phyloP scores from a whole-genome alignment of 2,113 vertebrate genomes.

The Oryzias javanicus region DNA sequence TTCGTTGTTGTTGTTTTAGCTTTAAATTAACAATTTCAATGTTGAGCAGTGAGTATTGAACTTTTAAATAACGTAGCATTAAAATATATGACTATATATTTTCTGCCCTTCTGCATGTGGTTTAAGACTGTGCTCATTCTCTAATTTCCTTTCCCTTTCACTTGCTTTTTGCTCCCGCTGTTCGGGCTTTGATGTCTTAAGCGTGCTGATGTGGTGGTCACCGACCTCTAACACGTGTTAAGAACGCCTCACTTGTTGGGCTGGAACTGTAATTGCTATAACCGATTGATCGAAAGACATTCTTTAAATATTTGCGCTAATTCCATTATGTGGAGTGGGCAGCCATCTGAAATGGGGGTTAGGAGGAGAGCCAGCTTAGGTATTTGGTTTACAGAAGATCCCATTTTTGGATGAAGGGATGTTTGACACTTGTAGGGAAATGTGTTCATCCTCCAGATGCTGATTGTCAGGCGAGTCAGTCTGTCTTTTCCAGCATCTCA shows the following conservation, averaged over 20 bases:
- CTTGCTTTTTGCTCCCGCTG: constrained; percentile 6
- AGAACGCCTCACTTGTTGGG: constrained; percentile 32
- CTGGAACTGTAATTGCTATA: constrained; percentile 57
- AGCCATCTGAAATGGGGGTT: constrained; percentile 51
- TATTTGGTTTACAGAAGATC: constrained; percentile 18
- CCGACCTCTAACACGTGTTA: constrained; percentile 29
- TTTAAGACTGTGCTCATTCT: constrained; percentile 34
- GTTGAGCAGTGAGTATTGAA: constrained; percentile 1
- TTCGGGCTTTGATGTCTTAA: constrained; percentile 49
- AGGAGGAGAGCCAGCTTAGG: constrained; percentile 9
- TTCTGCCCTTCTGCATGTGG: constrained; percentile 19
- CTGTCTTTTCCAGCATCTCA: constrained; percentile 7
- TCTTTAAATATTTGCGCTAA: constrained; percentile 68
- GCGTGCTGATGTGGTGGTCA: constrained; percentile 31
- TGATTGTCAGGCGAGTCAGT: background rate
- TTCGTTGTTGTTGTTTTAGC: background rate
- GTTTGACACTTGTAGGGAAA: constrained; percentile 11
- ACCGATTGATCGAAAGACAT: constrained; percentile 64
- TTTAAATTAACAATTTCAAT: background rate
- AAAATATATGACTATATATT: constrained; percentile 43
- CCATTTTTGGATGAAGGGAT: background rate
- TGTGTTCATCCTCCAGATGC: constrained; percentile 8
- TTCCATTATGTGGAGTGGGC: constrained; percentile 53
- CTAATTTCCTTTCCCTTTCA: constrained; percentile 17
- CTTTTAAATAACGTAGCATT: constrained; percentile 30